phyloP scores from a whole-genome alignment of 2,113 vertebrate genomes.

The Stegastes partitus region DNA sequence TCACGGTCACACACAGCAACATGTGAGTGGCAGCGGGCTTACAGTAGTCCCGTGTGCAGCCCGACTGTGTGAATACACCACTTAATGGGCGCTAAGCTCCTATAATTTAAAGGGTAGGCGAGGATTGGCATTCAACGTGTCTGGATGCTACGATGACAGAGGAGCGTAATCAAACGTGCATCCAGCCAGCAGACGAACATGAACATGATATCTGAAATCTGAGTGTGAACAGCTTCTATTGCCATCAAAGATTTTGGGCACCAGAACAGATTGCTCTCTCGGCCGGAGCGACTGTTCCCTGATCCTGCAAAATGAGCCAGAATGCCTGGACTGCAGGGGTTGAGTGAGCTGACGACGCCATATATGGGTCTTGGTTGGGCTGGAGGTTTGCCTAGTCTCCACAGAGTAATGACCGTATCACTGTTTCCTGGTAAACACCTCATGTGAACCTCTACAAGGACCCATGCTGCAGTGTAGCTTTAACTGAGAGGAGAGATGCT shows the following conservation, averaged over 20 bases:
- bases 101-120: slow-evolving; percentile 33
- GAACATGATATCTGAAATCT: slow-evolving; percentile 16
- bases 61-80: slow-evolving; percentile 40
- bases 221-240: background rate
- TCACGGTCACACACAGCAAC: slow-evolving; percentile 64
- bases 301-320: slow-evolving; percentile 44
- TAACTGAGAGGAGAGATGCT: background rate
- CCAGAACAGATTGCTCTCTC: background rate
- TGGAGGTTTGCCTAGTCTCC: background rate
- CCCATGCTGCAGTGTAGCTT: background rate
- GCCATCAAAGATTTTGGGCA: slow-evolving; percentile 5
- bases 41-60: slow-evolving; percentile 42
- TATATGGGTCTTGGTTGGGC: background rate
- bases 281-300: slow-evolving; percentile 24
- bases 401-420: background rate
- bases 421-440: slow-evolving; percentile 35
- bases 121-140: slow-evolving; percentile 10
- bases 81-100: slow-evolving; percentile 58
- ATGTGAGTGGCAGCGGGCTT: slow-evolving; percentile 58
- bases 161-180: background rate
- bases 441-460: slow-evolving; percentile 11
- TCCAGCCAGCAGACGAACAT: background rate
- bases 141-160: slow-evolving; percentile 15
- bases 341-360: background rate
- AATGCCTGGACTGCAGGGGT: slow-evolving; percentile 33